Base-by-base conservation (phyloP, 30 jellyfish, hydroid and myxozoan species). In the Nemopilema nomurai region DNA sequence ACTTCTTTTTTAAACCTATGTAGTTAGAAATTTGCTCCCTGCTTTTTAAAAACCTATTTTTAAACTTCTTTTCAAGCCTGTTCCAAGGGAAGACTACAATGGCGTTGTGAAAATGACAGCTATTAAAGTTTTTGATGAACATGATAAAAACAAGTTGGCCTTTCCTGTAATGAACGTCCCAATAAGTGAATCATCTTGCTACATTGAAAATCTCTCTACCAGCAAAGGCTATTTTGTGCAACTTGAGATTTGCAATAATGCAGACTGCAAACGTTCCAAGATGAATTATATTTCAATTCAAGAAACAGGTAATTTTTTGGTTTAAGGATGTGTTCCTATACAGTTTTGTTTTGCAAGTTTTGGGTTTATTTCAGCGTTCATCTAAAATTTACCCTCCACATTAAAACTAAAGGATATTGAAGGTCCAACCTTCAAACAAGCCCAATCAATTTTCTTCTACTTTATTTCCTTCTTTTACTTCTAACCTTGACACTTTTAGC, bases 21-120 rank as follows among this genome's bases (percentile, higher is more conserved):
- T n/a, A n/a, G n/a, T n/a, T n/a, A n/a, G n/a, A n/a, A n/a, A n/a
- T n/a, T n/a, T n/a, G n/a, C n/a, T n/a, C n/a, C n/a, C n/a, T n/a
- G n/a, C 9, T 41, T 41, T 41, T 3, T 41, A 41, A 3, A 3
- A 41, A 3, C 9, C 13, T 41, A 41, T 13, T 41, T 41, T 41
- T 41, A 41, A 41, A 19, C 4, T 63, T 63, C 72, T 29, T 41
- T 73, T 41, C 18, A 17, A 73, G 83, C 16, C 25, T 33, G 83
- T 73, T 23, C 70, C 50, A 18, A 73, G 51, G 33, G 28, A 41
- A 25, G 8, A 73, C 8, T 73, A 69, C 70, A 73, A 73, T 73
- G 83, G 83, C 49, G 33, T 30, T 18, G 69, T 73, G 41, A 41
- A n/a, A 20, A n/a, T 8, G 0, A 21, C 51, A 31, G 33, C 23